phyloP scores from a whole-genome alignment of 2,113 vertebrate species.

The Mesocricetus auratus region DNA sequence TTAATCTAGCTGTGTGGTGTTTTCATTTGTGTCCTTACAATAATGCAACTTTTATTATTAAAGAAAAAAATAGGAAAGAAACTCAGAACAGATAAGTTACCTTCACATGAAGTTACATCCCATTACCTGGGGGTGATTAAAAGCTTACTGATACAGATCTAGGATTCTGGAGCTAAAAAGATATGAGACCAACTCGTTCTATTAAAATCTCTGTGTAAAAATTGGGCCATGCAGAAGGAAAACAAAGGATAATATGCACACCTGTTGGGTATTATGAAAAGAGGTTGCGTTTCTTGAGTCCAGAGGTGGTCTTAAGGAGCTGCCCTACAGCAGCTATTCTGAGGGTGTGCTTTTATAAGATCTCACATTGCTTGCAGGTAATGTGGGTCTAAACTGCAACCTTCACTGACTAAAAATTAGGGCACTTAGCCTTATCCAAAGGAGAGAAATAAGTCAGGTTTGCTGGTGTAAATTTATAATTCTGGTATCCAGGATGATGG shows the following conservation, averaged over 20 bases:
- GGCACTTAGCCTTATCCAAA: neutral
- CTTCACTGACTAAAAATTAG: neutral
- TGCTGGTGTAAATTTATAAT: neutral
- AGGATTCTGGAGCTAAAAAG: slow-evolving; percentile 43
- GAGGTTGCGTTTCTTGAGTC: neutral
- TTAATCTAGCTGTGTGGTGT: neutral
- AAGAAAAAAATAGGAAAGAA: neutral
- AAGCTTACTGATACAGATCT: slow-evolving; percentile 1
- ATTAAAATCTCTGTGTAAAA: slow-evolving; percentile 46
- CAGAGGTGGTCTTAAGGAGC: neutral
- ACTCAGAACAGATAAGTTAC: neutral
- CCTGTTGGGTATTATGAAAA: neutral
- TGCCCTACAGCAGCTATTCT: neutral
- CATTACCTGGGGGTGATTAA: slow-evolving; percentile 17
- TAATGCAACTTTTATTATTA: neutral
- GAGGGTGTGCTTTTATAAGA: neutral
- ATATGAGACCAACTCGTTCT: neutral
- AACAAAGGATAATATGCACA: slow-evolving; percentile 35
- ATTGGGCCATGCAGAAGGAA: slow-evolving; percentile 31
- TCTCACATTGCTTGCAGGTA: neutral
- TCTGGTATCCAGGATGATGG: neutral
- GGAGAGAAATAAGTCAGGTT: neutral
- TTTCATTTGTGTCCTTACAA: neutral
- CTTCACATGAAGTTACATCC: neutral
- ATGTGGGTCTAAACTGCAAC: neutral